These are phyloP conservation scores for Drosophila persimilis DNA, from an alignment of 1,140 invertebrate genomes.

Conservation along the genomic window DNA sequence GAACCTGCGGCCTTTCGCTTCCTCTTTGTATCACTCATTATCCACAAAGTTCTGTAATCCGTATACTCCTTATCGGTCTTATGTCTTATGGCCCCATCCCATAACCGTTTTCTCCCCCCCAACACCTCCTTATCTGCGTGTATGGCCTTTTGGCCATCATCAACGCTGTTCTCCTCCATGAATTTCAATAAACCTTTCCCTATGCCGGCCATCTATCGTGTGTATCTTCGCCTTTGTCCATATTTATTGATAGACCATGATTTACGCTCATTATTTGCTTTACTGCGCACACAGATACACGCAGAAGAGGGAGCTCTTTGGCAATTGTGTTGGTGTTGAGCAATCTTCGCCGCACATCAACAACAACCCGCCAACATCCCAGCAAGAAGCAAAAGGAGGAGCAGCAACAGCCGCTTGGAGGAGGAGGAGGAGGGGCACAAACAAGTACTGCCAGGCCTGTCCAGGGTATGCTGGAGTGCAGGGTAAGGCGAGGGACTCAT, in stretches of 20 bases:
- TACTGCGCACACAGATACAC: conserved; percentile 19
- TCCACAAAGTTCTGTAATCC: no score
- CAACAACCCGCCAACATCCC: conserved; percentile 10
- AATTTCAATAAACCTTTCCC: conserved; percentile 50
- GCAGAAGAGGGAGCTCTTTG: conserved; percentile 17
- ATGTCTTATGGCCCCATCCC: no score
- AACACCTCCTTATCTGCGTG: no score
- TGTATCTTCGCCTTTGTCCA: conserved; percentile 42
- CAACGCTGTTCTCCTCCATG: conserved; percentile 22
- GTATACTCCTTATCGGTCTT: not conserved
- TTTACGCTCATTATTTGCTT: conserved; percentile 78
- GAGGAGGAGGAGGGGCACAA: conserved; percentile 22
- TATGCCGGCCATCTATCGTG: conserved; percentile 18
- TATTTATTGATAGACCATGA: conserved; percentile 80
- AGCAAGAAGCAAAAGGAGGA: conserved; percentile 28
- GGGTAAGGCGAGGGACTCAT: no score
- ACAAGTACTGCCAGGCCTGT: conserved; percentile 32
- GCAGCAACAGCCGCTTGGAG: no score
- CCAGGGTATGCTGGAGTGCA: no score
- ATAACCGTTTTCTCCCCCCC: not conserved
- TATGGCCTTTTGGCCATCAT: conserved; percentile 1
- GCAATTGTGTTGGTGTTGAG: conserved; percentile 49
- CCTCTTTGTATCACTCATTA: no score
- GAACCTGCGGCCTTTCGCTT: no score
- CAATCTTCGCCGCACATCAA: conserved; percentile 69